A percentile compares a stretch with the other conserved stretches of the same genome.
phyloP scores from a whole-genome alignment of 2,113 vertebrate species.

The Sisor rabdophorus region DNA sequence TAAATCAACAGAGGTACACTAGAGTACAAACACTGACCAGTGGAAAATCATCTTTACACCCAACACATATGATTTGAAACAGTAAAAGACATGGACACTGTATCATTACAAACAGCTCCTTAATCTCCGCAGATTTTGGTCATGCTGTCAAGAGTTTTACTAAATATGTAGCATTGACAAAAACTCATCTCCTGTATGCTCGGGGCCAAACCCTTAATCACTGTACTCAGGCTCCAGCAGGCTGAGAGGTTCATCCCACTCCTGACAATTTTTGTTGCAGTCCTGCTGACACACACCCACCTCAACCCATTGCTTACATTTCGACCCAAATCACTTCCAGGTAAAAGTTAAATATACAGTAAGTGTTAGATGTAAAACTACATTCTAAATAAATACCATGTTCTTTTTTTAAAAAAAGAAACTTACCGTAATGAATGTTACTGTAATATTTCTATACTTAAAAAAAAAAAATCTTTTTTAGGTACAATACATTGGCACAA shows the following conservation, averaged over 20 bases:
- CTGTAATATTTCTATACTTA: neutral
- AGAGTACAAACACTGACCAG: conserved; percentile 6
- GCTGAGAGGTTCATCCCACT: neutral
- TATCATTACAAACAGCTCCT: conserved; percentile 11
- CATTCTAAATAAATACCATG: neutral
- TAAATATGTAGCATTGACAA: conserved; percentile 21
- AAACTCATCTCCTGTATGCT: conserved; percentile 12
- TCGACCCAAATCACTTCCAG: conserved; percentile 16
- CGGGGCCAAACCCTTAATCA: conserved; percentile 25
- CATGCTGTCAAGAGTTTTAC: neutral
- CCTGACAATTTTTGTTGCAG: conserved; percentile 8
- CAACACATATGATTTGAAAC: conserved; percentile 22
- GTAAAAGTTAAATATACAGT: neutral
- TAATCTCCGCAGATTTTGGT: conserved; percentile 14
- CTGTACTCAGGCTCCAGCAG: conserved; percentile 8
- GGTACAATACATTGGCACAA: neutral
- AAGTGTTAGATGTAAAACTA: neutral
- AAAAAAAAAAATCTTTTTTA: neutral
- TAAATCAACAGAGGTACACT: conserved; percentile 25
- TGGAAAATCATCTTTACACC: conserved; percentile 24
- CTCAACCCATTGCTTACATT: conserved; percentile 8
- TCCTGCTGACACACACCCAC: conserved; percentile 28
- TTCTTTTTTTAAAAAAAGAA: too few relatives aligned
- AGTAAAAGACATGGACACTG: neutral
- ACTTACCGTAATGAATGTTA: too few relatives aligned